Evolutionary conservation across 2,113 vertebrate genomes (phyloP), one percentile per base, ranked within the genome.

Genomic region (Odocoileus hemionus): DNA sequence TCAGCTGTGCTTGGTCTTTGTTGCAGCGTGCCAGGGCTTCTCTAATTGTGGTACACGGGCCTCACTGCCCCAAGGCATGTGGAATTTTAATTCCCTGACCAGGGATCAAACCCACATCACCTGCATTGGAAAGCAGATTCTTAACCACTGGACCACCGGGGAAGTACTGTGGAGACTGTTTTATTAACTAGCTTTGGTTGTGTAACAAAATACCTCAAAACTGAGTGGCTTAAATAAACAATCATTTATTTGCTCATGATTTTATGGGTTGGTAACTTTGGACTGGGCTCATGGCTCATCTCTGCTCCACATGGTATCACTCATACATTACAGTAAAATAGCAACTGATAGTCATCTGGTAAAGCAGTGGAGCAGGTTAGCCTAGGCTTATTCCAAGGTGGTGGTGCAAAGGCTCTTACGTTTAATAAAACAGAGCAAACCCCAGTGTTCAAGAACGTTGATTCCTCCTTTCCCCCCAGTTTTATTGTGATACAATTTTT

Each of bases 131-230:
- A 39, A 70, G 67, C 19, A 39, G 67, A 74, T 74, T 74, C 67
- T 39, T 74, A 74, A 74, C 67, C 67, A 25, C 67, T 74, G n/a
- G 67, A 74, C n/a, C n/a, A 39, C 67, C n/a, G 39, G 67, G 5
- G 19, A 74, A 74, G 67, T 74, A 39, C 21, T 39, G 36, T 39
- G 67, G n/a, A 39, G 93, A 86, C 12, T 86, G 17, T 74, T 92
- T 78, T 52, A 80, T 89, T 82, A 26, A 12, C 82, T 80, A 82
- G 11, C 36, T 96, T 67, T 96, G 91, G 45, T 58, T 93, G 30
- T 2, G 61, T 95, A 93, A 86, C 64, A 96, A 90, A 91, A 74
- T 91, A 88, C 47, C 23, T 89, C 45, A 87, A 89, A 95, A 89
- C 19, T 89, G 85, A 80, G 21, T 93, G 28, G 28, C 30, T 64